phyloP scores from a whole-genome alignment of 2,113 vertebrate genomes.

The Oncorhynchus kisutch region DNA sequence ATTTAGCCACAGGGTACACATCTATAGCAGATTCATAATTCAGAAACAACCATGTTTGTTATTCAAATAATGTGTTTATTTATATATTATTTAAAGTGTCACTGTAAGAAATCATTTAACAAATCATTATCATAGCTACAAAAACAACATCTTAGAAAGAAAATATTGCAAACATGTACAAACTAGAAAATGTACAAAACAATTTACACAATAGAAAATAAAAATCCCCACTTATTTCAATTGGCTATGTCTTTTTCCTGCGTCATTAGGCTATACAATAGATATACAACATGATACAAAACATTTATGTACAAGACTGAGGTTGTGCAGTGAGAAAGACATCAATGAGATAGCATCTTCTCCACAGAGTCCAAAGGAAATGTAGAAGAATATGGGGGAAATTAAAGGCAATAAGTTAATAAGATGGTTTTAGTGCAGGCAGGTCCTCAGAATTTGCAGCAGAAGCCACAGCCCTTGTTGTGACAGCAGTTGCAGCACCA shows the following conservation, averaged over 20 bases:
- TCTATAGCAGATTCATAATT: neutral
- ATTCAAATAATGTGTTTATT: neutral
- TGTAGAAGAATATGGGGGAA: neutral
- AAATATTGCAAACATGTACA: conserved; percentile 30
- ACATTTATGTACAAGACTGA: neutral
- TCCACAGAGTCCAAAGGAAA: conserved; percentile 13
- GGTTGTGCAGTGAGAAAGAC: neutral
- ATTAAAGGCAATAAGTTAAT: neutral
- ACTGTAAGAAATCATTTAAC: neutral
- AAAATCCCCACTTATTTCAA: neutral
- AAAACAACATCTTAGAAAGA: conserved; percentile 14
- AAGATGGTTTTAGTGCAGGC: too few relatives aligned
- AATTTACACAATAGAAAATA: conserved; percentile 25
- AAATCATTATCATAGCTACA: conserved; percentile 29
- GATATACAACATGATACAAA: conserved; percentile 12
- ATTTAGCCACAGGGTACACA: neutral
- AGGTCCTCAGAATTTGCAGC: conserved; percentile 74
- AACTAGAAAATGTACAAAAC: conserved; percentile 41
- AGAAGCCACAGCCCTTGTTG: conserved; percentile 68
- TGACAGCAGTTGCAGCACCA: conserved; percentile 80
- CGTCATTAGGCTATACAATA: neutral
- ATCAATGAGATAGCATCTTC: too few relatives aligned
- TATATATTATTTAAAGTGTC: neutral
- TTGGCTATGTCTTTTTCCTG: neutral
- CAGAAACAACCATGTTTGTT: neutral